phyloP scores from a whole-genome alignment of 2,888 invertebrate genomes.

The Archips xylosteana region DNA sequence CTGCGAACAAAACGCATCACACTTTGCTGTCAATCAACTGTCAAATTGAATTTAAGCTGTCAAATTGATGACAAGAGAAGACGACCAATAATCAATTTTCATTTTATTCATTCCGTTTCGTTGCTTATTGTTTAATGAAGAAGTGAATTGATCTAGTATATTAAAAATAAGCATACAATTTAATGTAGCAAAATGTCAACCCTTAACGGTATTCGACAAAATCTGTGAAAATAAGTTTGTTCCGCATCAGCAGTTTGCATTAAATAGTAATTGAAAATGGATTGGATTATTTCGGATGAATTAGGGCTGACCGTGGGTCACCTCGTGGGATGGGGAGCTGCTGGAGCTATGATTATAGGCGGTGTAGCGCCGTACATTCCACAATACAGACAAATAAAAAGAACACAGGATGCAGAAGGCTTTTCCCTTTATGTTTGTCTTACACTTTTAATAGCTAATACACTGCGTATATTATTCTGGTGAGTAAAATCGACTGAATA shows the following conservation, averaged over 20 bases:
- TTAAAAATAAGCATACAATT: slow-evolving; percentile 1
- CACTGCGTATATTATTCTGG: slow-evolving; percentile 99
- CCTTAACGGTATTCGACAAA: slow-evolving; percentile 2
- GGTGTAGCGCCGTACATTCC: slow-evolving; percentile 98
- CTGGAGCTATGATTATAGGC: slow-evolving; percentile 96
- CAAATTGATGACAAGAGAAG: slow-evolving; percentile 12
- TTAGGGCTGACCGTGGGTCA: slow-evolving; percentile 90
- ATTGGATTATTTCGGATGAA: slow-evolving; percentile 92
- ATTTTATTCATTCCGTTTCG: slow-evolving; percentile 22
- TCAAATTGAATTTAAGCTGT: not conserved
- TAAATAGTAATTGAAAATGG: slow-evolving; percentile 77
- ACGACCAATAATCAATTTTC: slow-evolving; percentile 37
- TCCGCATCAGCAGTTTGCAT: slow-evolving; percentile 25
- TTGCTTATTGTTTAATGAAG: slow-evolving; percentile 4
- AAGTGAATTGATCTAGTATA: slow-evolving; percentile 4
- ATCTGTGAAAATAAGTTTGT: slow-evolving; percentile 22
- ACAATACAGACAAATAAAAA: slow-evolving; percentile 96
- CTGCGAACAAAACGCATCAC: not conserved
- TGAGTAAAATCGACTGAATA: slow-evolving; percentile 80
- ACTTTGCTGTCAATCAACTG: not conserved
- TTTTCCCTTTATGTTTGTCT: slow-evolving; percentile 99
- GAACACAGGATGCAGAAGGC: slow-evolving; percentile 96
- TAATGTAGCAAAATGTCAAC: not conserved
- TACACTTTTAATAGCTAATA: slow-evolving; percentile 97
- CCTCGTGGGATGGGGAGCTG: slow-evolving; percentile 92